Evolutionary conservation across 2,113 vertebrate genomes (phyloP).

Genomic region (Brachionichthys hirsutus): DNA sequence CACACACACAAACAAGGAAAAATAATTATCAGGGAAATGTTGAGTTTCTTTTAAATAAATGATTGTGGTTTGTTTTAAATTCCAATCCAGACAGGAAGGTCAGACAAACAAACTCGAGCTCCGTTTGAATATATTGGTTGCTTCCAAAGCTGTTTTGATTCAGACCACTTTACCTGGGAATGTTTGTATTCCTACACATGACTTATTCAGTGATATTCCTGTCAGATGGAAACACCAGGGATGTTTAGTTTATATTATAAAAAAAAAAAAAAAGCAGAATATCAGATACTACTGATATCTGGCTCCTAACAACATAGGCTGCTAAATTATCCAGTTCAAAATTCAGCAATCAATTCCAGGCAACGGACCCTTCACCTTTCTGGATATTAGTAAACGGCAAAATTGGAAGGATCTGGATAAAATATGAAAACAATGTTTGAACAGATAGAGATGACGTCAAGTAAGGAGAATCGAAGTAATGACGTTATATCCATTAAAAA

Average conservation of each 20-base stretch:
- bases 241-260: constrained; percentile 47
- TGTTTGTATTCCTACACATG: constrained; percentile 56
- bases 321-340: constrained; percentile 42
- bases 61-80: constrained; percentile 22
- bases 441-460: neutral
- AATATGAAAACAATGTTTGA: constrained; percentile 10
- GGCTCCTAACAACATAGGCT: constrained; percentile 13
- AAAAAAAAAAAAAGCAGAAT: neutral
- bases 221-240: constrained; percentile 30
- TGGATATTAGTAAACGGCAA: neutral
- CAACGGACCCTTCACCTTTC: neutral
- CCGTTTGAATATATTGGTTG: constrained; percentile 24
- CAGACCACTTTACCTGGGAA: constrained; percentile 42
- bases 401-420: neutral
- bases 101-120: constrained; percentile 22
- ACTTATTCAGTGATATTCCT: constrained; percentile 60
- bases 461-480: constrained; percentile 13
- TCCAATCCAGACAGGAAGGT: constrained; percentile 33
- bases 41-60: constrained; percentile 35
- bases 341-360: constrained; percentile 35
- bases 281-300: constrained; percentile 36
- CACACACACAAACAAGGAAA: constrained; percentile 11
- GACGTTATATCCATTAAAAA: constrained; percentile 14
- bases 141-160: constrained; percentile 44
- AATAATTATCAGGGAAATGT: constrained; percentile 38